These are phyloP conservation scores for Spongilla lacustris DNA, from an alignment of 37 sponge, comb jelly and placozoan species.

Conservation along the genomic window DNA sequence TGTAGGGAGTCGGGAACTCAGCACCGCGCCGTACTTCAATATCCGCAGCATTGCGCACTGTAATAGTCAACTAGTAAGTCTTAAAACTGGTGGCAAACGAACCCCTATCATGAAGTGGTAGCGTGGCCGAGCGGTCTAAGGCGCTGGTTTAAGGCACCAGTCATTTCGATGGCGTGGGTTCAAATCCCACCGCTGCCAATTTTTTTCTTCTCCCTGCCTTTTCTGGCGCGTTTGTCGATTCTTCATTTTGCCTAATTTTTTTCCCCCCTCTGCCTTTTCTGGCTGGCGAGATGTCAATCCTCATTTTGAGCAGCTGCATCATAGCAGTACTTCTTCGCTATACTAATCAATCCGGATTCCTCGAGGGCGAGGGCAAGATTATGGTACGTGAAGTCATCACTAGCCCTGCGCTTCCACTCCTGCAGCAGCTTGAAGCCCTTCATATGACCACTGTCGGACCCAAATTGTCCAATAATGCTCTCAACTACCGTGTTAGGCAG, in stretches of 20 bases:
- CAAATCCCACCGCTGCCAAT: conserved; percentile 95
- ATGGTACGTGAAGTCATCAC: conserved; percentile 23
- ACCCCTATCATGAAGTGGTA: conserved; percentile 35
- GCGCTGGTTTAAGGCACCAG: conserved; percentile 98
- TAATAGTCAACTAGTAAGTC: background rate
- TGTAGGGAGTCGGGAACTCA: background rate
- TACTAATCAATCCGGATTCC: conserved; percentile 19
- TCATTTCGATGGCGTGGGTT: conserved; percentile 98
- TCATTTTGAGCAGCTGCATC: background rate
- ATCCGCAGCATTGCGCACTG: background rate
- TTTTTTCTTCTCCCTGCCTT: conserved; percentile 58
- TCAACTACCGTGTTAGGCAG: conserved; percentile 23
- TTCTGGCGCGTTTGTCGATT: no score
- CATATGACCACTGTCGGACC: conserved; percentile 26
- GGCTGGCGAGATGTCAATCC: background rate
- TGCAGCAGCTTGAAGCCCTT: conserved; percentile 56
- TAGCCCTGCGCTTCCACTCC: conserved; percentile 57
- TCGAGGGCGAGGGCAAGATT: conserved; percentile 34
- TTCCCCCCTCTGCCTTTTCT: no score
- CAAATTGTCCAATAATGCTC: conserved; percentile 10
- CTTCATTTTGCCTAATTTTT: background rate
- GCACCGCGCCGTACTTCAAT: background rate
- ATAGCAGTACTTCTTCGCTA: conserved; percentile 26
- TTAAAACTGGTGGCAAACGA: background rate
- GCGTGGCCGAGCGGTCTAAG: conserved; percentile 98